Conservation (phyloP, 2,113 vertebrate species). For the Hippocampus comes region DNA sequence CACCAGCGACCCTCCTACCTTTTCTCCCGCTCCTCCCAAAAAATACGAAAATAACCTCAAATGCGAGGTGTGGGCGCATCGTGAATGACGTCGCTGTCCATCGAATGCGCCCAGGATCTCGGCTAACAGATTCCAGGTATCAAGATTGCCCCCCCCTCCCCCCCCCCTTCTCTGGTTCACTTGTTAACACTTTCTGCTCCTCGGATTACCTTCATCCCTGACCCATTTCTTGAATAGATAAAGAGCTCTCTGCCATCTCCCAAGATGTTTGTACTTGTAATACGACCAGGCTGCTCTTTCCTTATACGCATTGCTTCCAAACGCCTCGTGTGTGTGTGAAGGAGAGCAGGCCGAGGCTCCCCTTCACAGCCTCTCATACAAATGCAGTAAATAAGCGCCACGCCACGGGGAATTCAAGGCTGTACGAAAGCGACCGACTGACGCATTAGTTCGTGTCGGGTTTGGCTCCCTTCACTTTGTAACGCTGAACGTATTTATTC, state of each 20-base stretch:
- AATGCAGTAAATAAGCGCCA: constrained; percentile 74
- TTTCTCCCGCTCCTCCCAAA: constrained; percentile 29
- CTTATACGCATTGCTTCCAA: constrained; percentile 57
- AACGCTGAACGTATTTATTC: not conserved
- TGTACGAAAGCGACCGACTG: constrained; percentile 62
- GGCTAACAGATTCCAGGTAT: constrained; percentile 54
- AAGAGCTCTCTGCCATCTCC: constrained; percentile 50
- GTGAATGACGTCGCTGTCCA: constrained; percentile 59
- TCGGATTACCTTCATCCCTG: constrained; percentile 65
- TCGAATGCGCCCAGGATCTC: constrained; percentile 32
- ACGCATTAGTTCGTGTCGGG: constrained; percentile 71
- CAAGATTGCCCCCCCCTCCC: not conserved
- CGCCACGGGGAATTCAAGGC: constrained; percentile 65
- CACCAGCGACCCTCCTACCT: not conserved
- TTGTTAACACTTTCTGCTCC: constrained; percentile 51
- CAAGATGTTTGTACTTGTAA: constrained; percentile 59
- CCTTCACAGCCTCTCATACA: constrained; percentile 69
- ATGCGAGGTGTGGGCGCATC: constrained; percentile 68
- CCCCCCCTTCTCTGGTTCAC: constrained; percentile 10
- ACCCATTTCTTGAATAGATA: constrained; percentile 67
- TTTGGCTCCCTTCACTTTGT: constrained; percentile 53
- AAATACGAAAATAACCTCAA: constrained; percentile 63
- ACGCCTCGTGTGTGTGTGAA: constrained; percentile 58
- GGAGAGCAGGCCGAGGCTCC: constrained; percentile 54
- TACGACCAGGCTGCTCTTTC: constrained; percentile 36